Evolutionary conservation across 2,888 invertebrate species (phyloP), one percentile per base, ranked within the genome.

Genomic region (Caenorhabditis macrosperma): DNA sequence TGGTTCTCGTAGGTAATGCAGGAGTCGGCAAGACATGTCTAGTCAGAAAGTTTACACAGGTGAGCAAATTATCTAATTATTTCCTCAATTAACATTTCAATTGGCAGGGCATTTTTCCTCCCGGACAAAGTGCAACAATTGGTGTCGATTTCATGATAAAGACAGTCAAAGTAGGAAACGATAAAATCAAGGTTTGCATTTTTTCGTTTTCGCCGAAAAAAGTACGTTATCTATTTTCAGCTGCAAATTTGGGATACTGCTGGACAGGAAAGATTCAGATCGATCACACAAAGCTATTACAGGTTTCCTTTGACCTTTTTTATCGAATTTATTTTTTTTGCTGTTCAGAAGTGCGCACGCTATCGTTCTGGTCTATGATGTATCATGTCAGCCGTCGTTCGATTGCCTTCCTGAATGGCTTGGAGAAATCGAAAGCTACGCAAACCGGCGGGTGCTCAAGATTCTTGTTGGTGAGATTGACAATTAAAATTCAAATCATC

Each of bases 81-180:
- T 22, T 57, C 12, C 3, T 15, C 15, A 38, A 17, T 46, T 33
- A 30, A 52, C 30, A 24, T 2, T 24, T 48, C 9, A 35, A 33
- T 38, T 72, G 89, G 78, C 89, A 94, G 94, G 97, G 97, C 1
- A 92, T 97, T 59, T 98, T 98, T 92, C 97, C 97, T 63, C 97
- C 97, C 35, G 97, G 97, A 15, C 97, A 98, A 92, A 97, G 97
- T 86, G 97, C 97, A 71, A 98, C 97, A 2, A 98, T 98, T 89
- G 97, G 97, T 72, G 97, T 98, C 28, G 98, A 98, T 93, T 98
- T 98, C 91, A 97, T 98, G 97, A 97, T 98, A 82, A 98, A 98
- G 93, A 97, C 97, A 66, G 96, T 98, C 9, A 96, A 97, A 93
- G 95, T 98, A 72, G 96, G 90, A 76, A 92, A 92, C 54, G 92